Conservation (phyloP, 2,888 invertebrate species). For the Azorinus chamasolen region DNA sequence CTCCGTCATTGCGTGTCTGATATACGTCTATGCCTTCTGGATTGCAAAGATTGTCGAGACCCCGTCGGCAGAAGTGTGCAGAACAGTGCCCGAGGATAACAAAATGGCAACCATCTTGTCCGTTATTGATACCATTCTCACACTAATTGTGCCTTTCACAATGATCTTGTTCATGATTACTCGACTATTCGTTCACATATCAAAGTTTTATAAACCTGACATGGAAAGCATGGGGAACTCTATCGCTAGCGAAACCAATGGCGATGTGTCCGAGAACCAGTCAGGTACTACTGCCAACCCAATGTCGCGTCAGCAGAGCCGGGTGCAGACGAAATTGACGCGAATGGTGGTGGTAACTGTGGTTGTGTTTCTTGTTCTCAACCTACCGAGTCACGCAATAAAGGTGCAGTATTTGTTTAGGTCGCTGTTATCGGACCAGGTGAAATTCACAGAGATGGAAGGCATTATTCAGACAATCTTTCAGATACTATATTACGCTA, state of each 20-base stretch:
- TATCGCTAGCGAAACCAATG: slow-evolving; percentile 21
- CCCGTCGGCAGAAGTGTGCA: slow-evolving; percentile 42
- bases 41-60: slow-evolving; percentile 60
- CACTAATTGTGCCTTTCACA: slow-evolving; percentile 91
- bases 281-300: not conserved
- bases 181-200: slow-evolving; percentile 91
- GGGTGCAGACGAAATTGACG: slow-evolving; percentile 88
- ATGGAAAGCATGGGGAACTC: slow-evolving; percentile 38
- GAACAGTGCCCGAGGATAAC: slow-evolving; percentile 53
- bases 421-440: slow-evolving; percentile 61
- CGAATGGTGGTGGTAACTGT: slow-evolving; percentile 94
- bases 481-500: slow-evolving; percentile 91
- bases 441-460: slow-evolving; percentile 65
- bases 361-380: slow-evolving; percentile 92
- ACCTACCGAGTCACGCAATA: slow-evolving; percentile 86
- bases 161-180: slow-evolving; percentile 91
- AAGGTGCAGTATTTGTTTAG: slow-evolving; percentile 74
- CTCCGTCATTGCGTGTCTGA: slow-evolving; percentile 51
- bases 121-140: slow-evolving; percentile 90
- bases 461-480: slow-evolving; percentile 87
- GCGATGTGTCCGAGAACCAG: slow-evolving; percentile 16
- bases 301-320: slow-evolving; percentile 43
- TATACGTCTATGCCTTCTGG: slow-evolving; percentile 73
- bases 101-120: slow-evolving; percentile 65
- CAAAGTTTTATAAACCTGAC: slow-evolving; percentile 66